Evolutionary conservation across 2,888 invertebrate species (phyloP).

Genomic region (Melipona beecheii): DNA sequence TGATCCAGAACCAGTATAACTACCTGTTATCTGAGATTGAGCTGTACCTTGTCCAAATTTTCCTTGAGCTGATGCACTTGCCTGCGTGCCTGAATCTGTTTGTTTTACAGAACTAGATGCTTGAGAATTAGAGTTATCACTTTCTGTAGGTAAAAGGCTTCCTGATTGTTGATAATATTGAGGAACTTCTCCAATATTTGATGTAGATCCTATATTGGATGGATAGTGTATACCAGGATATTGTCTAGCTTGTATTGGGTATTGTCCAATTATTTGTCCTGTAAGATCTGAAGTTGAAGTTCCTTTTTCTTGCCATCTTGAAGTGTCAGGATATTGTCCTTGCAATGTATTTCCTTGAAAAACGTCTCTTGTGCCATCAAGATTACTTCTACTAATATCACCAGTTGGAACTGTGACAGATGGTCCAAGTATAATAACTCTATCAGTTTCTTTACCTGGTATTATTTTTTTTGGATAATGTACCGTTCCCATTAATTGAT

Average conservation of each 20-base stretch:
- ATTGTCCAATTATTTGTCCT: conserved; percentile 32
- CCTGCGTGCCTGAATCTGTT: conserved; percentile 88
- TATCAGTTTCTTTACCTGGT: conserved; percentile 40
- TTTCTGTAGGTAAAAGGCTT: conserved; percentile 61
- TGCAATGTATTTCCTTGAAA: conserved; percentile 15
- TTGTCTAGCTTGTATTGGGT: conserved; percentile 35
- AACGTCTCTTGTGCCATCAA: conserved; percentile 36
- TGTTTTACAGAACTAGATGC: conserved; percentile 88
- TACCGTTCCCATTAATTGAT: not conserved
- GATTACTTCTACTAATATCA: conserved; percentile 35
- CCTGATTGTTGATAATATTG: conserved; percentile 53
- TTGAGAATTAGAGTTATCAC: conserved; percentile 90
- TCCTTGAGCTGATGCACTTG: conserved; percentile 91
- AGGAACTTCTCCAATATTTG: conserved; percentile 17
- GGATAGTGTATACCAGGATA: conserved; percentile 49
- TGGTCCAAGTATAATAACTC: conserved; percentile 17
- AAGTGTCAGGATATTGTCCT: conserved; percentile 54
- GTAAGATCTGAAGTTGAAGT: conserved; percentile 13
- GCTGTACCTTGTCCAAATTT: conserved; percentile 90
- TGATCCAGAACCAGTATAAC: conserved; percentile 91
- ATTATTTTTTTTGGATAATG: conserved; percentile 21
- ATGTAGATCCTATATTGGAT: conserved; percentile 7
- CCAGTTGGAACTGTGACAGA: conserved; percentile 38
- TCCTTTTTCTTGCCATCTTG: conserved; percentile 12
- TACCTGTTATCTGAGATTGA: conserved; percentile 93